phyloP scores from a whole-genome alignment of 2,797 vertebrate genomes.

The Malacoraja senta region DNA sequence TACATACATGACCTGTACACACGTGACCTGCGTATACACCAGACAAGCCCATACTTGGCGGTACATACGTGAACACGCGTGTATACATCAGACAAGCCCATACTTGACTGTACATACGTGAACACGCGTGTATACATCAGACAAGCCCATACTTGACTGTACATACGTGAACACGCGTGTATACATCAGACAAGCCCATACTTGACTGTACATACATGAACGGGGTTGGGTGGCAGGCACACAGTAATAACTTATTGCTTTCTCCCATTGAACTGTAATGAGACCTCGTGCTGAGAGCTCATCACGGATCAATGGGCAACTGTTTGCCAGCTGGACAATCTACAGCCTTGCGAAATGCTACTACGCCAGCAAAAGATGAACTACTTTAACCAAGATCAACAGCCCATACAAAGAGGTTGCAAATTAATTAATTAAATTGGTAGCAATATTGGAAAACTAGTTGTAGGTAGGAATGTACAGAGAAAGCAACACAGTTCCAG shows the following conservation, averaged over 20 bases:
- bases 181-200: background rate
- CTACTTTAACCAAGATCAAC: constrained; percentile 63
- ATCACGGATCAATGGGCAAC: constrained; percentile 58
- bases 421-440: constrained; percentile 47
- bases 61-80: background rate
- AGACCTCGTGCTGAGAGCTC: constrained; percentile 44
- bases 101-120: background rate
- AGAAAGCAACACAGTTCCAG: background rate
- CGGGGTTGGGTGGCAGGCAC: background rate
- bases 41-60: background rate
- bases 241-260: constrained; percentile 50
- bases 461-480: background rate
- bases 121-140: no score
- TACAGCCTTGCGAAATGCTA: constrained; percentile 48
- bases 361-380: constrained; percentile 56
- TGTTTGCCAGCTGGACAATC: constrained; percentile 51
- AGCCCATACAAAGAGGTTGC: constrained; percentile 60
- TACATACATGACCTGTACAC: background rate
- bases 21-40: no score
- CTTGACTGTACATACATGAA: background rate
- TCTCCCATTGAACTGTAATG: constrained; percentile 43
- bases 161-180: background rate
- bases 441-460: background rate
- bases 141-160: background rate
- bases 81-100: no score